Evolutionary conservation across 2,797 vertebrate species (phyloP).

Genomic region (Chloroceryle amazona): DNA sequence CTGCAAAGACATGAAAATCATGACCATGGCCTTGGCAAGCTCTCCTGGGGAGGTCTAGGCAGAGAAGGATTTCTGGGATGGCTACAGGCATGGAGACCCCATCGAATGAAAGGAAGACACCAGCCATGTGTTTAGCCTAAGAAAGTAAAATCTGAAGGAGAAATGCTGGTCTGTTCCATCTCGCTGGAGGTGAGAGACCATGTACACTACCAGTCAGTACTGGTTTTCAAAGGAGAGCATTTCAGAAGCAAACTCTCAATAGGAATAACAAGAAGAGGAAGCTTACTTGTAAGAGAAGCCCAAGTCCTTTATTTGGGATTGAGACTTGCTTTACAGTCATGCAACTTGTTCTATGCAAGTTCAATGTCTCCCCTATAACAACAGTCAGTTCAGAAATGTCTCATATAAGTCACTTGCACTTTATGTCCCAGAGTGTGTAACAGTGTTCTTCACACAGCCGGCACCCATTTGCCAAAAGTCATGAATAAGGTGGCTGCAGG

Average conservation of each 20-base stretch:
- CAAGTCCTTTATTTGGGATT: neutral
- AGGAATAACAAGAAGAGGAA: neutral
- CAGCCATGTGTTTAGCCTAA: neutral
- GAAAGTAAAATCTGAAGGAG: neutral
- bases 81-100: neutral
- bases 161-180: neutral
- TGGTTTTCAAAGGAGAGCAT: neutral
- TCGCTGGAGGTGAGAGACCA: neutral
- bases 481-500: neutral
- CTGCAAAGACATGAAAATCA: neutral
- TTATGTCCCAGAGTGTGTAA: neutral
- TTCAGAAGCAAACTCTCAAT: neutral
- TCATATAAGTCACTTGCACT: neutral
- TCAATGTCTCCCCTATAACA: neutral
- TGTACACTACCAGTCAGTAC: neutral
- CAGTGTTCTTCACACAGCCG: neutral
- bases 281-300: neutral
- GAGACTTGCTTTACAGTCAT: neutral
- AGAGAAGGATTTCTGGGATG: neutral
- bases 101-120: rapidly evolving
- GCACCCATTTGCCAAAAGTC: neutral
- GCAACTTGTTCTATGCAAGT: neutral
- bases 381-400: neutral
- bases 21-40: neutral
- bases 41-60: neutral